Evolutionary conservation across 2,888 invertebrate species (phyloP).

Genomic region (Polymixis lichenea): DNA sequence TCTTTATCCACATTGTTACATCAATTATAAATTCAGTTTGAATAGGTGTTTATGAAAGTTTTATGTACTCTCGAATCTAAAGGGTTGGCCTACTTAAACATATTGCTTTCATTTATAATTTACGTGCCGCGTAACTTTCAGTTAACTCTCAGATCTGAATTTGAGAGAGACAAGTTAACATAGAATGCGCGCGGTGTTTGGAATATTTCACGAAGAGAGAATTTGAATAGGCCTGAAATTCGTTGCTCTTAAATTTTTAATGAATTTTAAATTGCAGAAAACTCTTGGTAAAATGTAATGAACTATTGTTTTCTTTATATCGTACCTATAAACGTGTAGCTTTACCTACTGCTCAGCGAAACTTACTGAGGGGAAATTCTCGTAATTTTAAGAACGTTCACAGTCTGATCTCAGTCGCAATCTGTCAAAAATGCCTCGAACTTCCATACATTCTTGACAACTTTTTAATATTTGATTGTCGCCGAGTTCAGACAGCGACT

Average conservation of each 20-base stretch:
- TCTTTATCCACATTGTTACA: conserved; percentile 39
- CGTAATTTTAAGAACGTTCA: too few species aligned
- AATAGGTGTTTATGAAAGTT: conserved; percentile 65
- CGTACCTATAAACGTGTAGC: neutral
- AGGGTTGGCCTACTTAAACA: conserved; percentile 63
- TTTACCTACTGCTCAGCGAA: neutral
- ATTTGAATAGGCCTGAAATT: conserved; percentile 12
- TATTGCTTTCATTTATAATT: conserved; percentile 72
- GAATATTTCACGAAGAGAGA: conserved; percentile 20
- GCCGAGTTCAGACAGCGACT: too few species aligned
- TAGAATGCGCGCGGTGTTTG: conserved; percentile 33
- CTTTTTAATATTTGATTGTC: too few species aligned
- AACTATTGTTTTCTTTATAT: neutral
- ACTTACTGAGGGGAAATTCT: too few species aligned
- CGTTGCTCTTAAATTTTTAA: conserved; percentile 6
- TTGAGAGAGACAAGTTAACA: conserved; percentile 54
- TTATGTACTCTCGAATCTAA: conserved; percentile 58
- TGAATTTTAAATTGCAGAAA: conserved; percentile 13
- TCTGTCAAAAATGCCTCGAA: too few species aligned
- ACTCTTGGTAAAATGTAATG: neutral
- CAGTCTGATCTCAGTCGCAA: too few species aligned
- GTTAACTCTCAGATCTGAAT: conserved; percentile 55
- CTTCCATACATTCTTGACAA: too few species aligned
- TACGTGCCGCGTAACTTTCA: conserved; percentile 61
- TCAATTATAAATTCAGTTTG: conserved; percentile 67